Evolutionary conservation across 2,113 vertebrate genomes (phyloP).

Genomic region (Heterocephalus glaber): DNA sequence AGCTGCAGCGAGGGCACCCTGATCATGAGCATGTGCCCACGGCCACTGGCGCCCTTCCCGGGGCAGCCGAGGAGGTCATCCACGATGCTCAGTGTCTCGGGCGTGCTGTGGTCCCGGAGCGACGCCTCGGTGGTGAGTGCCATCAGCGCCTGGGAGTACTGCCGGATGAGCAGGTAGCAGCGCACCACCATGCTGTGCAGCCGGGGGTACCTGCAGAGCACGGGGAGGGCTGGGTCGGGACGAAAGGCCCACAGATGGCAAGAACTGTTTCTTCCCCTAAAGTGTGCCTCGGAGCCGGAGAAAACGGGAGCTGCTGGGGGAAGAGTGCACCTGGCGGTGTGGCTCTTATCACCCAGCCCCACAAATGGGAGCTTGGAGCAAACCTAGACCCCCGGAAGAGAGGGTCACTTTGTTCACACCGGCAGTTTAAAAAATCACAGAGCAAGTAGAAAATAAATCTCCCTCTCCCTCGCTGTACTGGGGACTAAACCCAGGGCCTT

Average conservation of each 20-base stretch:
- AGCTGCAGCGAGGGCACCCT: constrained; percentile 97
- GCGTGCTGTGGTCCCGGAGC: constrained; percentile 95
- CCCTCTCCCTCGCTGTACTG: background rate
- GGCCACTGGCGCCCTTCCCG: constrained; percentile 89
- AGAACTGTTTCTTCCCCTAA: no score
- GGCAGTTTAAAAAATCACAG: background rate
- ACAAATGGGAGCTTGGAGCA: background rate
- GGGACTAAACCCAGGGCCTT: background rate
- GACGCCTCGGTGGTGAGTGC: constrained; percentile 93
- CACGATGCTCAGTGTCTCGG: constrained; percentile 96
- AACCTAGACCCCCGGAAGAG: background rate
- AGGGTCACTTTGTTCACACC: background rate
- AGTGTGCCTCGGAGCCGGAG: background rate
- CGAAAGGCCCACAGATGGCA: no score
- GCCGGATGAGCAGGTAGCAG: constrained; percentile 98
- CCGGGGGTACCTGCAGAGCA: constrained; percentile 91
- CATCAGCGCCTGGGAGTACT: constrained; percentile 98
- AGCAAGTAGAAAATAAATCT: background rate
- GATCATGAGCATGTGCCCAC: constrained; percentile 96
- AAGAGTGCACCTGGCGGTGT: constrained; percentile 60
- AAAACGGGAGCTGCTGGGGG: constrained; percentile 40
- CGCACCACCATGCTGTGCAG: constrained; percentile 99
- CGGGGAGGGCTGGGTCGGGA: background rate
- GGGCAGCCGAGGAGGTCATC: constrained; percentile 95
- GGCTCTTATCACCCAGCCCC: background rate